Percentiles rank a stretch among this genome's conserved stretches.
Conservation (phyloP, 2,888 invertebrate species). For the Pyrgus malvae region DNA sequence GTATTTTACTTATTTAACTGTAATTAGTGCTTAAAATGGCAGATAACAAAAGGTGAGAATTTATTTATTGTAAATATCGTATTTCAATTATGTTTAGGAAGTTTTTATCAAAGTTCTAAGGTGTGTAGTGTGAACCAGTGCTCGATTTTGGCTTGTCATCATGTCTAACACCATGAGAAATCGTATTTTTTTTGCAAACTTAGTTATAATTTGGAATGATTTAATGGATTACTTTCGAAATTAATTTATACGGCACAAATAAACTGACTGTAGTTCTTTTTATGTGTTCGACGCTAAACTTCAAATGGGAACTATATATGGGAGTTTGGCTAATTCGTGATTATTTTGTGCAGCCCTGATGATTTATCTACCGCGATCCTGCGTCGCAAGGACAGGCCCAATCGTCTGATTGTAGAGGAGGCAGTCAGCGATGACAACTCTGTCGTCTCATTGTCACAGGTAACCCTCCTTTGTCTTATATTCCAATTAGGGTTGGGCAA, state of each 20-base stretch:
- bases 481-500: too few relatives aligned
- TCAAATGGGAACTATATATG: neutral
- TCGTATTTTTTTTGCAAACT: constrained; percentile 28
- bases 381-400: constrained; percentile 98
- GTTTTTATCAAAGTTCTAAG: constrained; percentile 11
- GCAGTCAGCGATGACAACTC: constrained; percentile 99
- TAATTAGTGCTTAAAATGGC: constrained; percentile 72
- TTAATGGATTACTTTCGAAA: constrained; percentile 3
- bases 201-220: constrained; percentile 18
- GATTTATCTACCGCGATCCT: constrained; percentile 99
- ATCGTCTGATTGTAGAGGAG: constrained; percentile 98
- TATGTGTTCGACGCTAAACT: too few relatives aligned
- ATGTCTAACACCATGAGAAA: constrained; percentile 57
- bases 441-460: constrained; percentile 97
- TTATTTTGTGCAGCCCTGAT: constrained; percentile 83
- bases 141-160: constrained; percentile 80
- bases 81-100: constrained; percentile 1
- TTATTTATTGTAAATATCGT: constrained; percentile 18
- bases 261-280: neutral
- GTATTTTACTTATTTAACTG: constrained; percentile 57
- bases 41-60: constrained; percentile 79
- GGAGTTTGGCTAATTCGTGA: constrained; percentile 28
- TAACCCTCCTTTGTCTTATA: constrained; percentile 51
- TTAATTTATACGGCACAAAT: neutral
- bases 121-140: constrained; percentile 46